phyloP scores from a whole-genome alignment of 2,797 vertebrate genomes.

The Manis crassicaudata region DNA sequence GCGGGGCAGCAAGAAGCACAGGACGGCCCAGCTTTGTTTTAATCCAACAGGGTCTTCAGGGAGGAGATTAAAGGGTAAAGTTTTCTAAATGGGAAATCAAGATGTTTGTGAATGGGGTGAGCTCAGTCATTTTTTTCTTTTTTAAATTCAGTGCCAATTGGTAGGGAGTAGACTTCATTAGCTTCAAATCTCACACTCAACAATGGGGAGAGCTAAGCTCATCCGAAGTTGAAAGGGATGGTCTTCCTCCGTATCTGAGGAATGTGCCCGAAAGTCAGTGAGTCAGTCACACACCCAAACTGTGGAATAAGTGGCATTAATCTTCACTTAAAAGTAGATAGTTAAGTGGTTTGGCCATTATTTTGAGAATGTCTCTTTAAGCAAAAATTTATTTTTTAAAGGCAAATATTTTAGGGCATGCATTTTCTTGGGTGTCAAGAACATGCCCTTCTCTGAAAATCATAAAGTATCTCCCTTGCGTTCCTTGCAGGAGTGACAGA shows the following conservation, averaged over 20 bases:
- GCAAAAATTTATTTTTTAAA: slow-evolving; percentile 34
- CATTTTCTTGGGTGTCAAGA: slow-evolving; percentile 61
- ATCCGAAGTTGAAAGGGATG: background rate
- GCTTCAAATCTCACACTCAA: background rate
- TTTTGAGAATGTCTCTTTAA: slow-evolving; percentile 52
- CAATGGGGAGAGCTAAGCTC: background rate
- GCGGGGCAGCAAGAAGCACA: background rate
- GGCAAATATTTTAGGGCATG: slow-evolving; percentile 26
- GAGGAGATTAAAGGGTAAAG: background rate
- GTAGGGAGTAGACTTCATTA: background rate
- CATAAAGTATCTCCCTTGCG: background rate
- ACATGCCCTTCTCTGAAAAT: slow-evolving; percentile 58
- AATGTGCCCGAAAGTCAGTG: background rate
- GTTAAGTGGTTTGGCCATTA: background rate
- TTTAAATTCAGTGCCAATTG: background rate
- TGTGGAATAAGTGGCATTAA: background rate
- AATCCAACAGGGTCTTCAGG: background rate
- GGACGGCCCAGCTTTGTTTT: rapidly evolving
- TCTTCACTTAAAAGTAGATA: slow-evolving; percentile 3
- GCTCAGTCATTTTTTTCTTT: background rate
- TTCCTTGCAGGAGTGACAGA: slow-evolving; percentile 5
- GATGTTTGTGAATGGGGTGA: background rate
- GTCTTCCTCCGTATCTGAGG: background rate
- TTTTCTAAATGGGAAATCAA: background rate
- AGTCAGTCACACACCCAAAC: background rate